Evolutionary conservation across 2,888 invertebrate species (phyloP), one percentile per base, ranked within the genome.

Genomic region (Conchocele bisecta): DNA sequence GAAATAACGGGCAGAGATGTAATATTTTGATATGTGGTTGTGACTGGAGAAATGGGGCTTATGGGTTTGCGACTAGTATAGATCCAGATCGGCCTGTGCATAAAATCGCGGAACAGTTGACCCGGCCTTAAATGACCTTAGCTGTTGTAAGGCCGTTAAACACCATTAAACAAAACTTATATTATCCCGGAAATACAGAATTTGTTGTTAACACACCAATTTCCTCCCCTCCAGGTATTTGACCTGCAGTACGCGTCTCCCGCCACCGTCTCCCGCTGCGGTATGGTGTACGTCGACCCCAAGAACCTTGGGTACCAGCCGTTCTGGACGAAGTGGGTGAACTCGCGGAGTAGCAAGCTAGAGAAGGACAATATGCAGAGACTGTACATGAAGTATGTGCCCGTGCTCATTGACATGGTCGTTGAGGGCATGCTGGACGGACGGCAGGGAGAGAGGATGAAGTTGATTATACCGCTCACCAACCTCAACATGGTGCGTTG

Each of bases 271-370:
- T 97, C 97, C 0, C 93, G 97, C 60, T 97, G 97, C 9, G 97
- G 97, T 33, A 97, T 98, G 97, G 97, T 98, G 11, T 98, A 95
- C 86, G 96, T 98, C 0, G 97, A 97, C 87, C 97, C 97, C 0
- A 97, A 97, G 91, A 96, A 96, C 91, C 92, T 98, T 72, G 96
- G 97, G 0, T 96, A 94, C 86, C 93, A 94, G 66, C 97, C 97
- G 0, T 97, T 94, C 91, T 97, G 97, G 96, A 93, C 95, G 65
- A 94, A 95, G 84, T 98, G 97, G 97, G 91, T 66, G 87, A 93
- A 85, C 48, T 63, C 75, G 13, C 82, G 89, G 13, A 80, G 71
- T 31, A 84, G 51, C 66, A 89, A 88, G 72, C 53, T 77, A 33
- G 88, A 89, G 72, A 79, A 82, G 51, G 87, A 88, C 63, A 86